Evolutionary conservation across 2,888 invertebrate species (phyloP).

Genomic region (Imbricaverruca yamaguchii): DNA sequence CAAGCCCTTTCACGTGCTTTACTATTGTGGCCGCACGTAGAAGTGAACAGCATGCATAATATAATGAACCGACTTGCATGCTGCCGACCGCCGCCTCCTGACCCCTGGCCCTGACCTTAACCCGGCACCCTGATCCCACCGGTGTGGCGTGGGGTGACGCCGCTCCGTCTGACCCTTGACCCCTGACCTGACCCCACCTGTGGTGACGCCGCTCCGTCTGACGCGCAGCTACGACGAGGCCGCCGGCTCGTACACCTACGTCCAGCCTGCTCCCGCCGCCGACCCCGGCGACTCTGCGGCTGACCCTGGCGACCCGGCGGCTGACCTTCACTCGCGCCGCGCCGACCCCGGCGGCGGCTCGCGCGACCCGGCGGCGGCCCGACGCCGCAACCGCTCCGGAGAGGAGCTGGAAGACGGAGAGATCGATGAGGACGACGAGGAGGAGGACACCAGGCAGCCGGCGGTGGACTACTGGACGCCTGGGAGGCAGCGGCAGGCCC

Average conservation of each 20-base stretch:
- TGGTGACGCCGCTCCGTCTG: too few species aligned
- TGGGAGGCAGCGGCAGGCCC: not conserved
- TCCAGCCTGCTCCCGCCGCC: not conserved
- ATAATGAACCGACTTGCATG: too few species aligned
- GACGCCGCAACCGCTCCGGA: not conserved
- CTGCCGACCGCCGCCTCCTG: too few species aligned
- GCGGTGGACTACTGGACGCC: not conserved
- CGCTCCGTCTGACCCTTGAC: too few species aligned
- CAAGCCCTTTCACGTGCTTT: too few species aligned
- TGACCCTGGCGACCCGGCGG: not conserved
- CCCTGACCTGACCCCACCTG: too few species aligned
- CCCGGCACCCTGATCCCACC: too few species aligned
- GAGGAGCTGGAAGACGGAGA: conserved; percentile 19
- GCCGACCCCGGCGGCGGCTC: not conserved
- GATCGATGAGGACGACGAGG: not conserved
- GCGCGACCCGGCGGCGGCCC: too few species aligned
- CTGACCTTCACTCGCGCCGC: not conserved
- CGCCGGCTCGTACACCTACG: not conserved
- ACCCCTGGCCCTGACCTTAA: too few species aligned
- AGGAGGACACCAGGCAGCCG: not conserved
- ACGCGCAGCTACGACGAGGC: not conserved
- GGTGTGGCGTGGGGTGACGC: too few species aligned
- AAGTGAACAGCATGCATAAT: too few species aligned
- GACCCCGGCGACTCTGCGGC: not conserved
- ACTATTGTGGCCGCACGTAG: too few species aligned